Conservation (phyloP, 2,797 vertebrate species). For the Morelia viridis region DNA sequence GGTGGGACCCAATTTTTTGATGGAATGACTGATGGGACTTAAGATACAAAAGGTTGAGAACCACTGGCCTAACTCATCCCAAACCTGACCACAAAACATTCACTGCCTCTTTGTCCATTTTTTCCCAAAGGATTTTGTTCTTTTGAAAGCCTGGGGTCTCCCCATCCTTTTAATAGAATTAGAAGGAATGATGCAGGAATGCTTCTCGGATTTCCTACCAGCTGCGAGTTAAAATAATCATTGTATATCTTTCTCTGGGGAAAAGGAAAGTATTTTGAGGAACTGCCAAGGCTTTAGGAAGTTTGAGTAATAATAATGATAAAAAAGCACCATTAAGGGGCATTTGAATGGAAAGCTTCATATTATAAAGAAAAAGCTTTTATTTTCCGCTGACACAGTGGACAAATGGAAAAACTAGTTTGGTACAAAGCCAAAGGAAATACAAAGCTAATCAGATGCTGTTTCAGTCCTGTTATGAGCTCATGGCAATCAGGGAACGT, state of each 20-base stretch:
- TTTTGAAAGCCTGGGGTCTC: background rate
- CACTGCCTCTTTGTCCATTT: background rate
- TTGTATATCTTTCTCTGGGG: background rate
- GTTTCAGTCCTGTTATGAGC: fast-evolving
- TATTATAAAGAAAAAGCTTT: background rate
- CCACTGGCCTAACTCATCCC: background rate
- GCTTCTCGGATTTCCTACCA: background rate
- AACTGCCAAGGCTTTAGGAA: background rate
- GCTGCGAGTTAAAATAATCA: background rate
- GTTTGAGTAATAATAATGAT: background rate
- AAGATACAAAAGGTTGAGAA: background rate
- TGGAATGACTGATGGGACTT: background rate
- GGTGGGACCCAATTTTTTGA: background rate
- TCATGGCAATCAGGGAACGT: background rate
- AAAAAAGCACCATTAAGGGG: background rate
- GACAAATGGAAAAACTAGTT: slow-evolving; percentile 48
- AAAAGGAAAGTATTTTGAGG: background rate
- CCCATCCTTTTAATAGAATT: background rate
- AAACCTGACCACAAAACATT: background rate
- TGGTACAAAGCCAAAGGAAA: background rate
- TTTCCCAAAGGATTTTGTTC: background rate
- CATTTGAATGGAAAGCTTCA: background rate
- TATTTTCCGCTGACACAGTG: background rate
- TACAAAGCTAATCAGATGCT: background rate
- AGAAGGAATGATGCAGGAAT: background rate